phyloP scores from a whole-genome alignment of 2,113 vertebrate genomes.

The Piprites chloris region DNA sequence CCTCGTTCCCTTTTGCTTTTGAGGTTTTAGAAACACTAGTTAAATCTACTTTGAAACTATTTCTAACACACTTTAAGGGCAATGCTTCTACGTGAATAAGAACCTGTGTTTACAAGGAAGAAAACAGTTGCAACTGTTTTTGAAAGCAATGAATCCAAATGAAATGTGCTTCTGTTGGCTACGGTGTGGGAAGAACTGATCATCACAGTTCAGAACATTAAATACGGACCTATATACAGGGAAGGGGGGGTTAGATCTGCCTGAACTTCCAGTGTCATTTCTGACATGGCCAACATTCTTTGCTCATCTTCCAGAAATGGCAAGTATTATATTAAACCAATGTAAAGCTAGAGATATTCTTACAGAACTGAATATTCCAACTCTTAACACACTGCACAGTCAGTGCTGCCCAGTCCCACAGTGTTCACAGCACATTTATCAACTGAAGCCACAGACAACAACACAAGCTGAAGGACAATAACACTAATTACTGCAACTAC shows the following conservation, averaged over 20 bases:
- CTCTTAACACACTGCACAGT: neutral
- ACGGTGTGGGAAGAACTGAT: neutral
- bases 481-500: neutral
- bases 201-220: neutral
- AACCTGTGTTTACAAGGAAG: neutral
- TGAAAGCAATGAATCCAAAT: neutral
- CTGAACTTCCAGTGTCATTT: neutral
- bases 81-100: neutral
- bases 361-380: neutral
- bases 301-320: neutral
- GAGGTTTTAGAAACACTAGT: neutral
- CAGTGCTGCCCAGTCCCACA: neutral
- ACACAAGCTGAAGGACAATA: neutral
- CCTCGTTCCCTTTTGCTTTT: neutral
- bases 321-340: neutral
- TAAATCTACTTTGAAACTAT: neutral
- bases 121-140: neutral
- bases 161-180: neutral
- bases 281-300: neutral
- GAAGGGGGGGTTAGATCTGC: neutral
- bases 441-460: neutral
- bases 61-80: neutral
- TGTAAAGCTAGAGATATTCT: neutral
- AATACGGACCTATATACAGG: neutral
- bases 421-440: neutral